phyloP scores from a whole-genome alignment of 2,113 vertebrate genomes.

The Brachirus orientalis region DNA sequence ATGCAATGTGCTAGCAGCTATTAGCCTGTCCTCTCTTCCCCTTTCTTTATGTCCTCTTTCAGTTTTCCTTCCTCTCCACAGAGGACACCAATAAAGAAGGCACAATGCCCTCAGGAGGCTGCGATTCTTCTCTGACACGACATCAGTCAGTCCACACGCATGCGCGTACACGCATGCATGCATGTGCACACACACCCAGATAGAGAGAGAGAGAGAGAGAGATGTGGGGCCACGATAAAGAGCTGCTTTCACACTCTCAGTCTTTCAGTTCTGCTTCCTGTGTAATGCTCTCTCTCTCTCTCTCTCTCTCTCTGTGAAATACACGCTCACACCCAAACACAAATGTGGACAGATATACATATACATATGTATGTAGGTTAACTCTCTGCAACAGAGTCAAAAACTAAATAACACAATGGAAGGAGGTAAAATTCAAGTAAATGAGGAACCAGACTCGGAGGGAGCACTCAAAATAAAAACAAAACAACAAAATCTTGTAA shows the following conservation, averaged over 20 bases:
- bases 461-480: neutral
- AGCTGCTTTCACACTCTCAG: constrained; percentile 1
- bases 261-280: neutral
- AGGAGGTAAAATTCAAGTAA: neutral
- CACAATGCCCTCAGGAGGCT: constrained; percentile 38
- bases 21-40: constrained; percentile 45
- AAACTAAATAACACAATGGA: neutral
- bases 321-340: neutral
- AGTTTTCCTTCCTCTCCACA: constrained; percentile 11
- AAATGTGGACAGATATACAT: neutral
- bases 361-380: constrained; percentile 29
- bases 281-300: neutral
- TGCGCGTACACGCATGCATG: constrained; percentile 3
- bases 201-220: neutral
- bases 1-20: constrained; percentile 39
- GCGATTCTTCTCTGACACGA: constrained; percentile 45
- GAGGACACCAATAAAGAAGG: constrained; percentile 42
- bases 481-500: neutral
- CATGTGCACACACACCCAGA: neutral
- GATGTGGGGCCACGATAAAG: constrained; percentile 4
- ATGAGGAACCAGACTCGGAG: neutral
- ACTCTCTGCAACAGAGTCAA: constrained; percentile 1
- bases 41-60: constrained; percentile 10
- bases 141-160: constrained; percentile 36
- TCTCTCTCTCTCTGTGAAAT: neutral